Evolutionary conservation across 2,888 invertebrate genomes (phyloP), one percentile per base, ranked within the genome.

Genomic region (Liopterus haemorrhoidalis): DNA sequence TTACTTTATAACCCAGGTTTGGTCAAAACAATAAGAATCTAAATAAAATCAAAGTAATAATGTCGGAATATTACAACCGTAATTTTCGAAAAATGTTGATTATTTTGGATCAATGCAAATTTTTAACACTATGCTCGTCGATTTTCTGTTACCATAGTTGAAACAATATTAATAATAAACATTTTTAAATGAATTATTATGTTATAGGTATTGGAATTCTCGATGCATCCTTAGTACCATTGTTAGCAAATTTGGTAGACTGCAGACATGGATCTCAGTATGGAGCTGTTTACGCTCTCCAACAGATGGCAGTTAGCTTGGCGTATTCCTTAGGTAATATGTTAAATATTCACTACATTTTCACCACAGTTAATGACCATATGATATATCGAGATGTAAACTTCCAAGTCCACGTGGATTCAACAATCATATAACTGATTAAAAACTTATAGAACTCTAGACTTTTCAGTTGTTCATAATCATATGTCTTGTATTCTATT

Each of bases 281-380:
- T 61, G 85, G 85, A 3, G 78, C 79, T 1, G 81, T 87, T n/a
- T 90, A 89, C 62, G 83, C 89, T 39, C 74, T 90, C 41, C 87
- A 86, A 57, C 89, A 90, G 68, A 79, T 81, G 11, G 81, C 88
- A 3, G 86, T 88, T 31, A 83, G 87, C 56, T 68, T 88, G 35
- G 88, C 88, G 15, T 90, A 89, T 62, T 81, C 81, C 20, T 65
- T 88, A 33, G 84, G 84, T 83, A 67, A 65, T 54, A 48, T n/a
- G n/a, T n/a, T n/a, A n/a, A n/a, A n/a, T n/a, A n/a, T 25, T 11
- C 14, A 30, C 39, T 33, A 14, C 5, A 18, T 20, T 27, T 2
- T 21, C 16, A 36, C 33, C n/a, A 43, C 2, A 45, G 18, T 15
- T 25, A 12, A 22, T 24, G 15, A 16, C 5, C n/a, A n/a, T n/a